Evolutionary conservation across 1,140 invertebrate species (phyloP).

Genomic region (Zaprionus kolodkinae): DNA sequence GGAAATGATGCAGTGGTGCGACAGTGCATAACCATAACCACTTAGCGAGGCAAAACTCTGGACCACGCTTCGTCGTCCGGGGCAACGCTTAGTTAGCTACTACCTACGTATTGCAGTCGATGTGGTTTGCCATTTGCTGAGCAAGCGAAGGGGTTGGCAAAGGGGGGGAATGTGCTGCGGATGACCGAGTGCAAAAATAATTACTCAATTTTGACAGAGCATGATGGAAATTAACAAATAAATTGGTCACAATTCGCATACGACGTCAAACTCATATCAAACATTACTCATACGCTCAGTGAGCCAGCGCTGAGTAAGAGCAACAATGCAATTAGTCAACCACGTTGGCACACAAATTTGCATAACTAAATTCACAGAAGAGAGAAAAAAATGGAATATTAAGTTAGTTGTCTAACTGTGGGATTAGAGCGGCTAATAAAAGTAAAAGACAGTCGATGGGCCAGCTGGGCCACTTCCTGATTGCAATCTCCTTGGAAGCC

Average conservation of each 20-base stretch:
- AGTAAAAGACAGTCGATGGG: too few relatives aligned
- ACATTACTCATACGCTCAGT: constrained; percentile 26
- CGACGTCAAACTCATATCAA: background rate
- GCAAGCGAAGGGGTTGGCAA: background rate
- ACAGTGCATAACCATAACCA: constrained; percentile 36
- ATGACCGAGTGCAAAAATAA: constrained; percentile 63
- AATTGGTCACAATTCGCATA: constrained; percentile 38
- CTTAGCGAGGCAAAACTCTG: constrained; percentile 22
- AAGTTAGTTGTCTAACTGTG: too few relatives aligned
- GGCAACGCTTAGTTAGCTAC: constrained; percentile 44
- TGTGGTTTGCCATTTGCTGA: constrained; percentile 26
- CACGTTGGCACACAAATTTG: constrained; percentile 15
- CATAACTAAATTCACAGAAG: constrained; percentile 6
- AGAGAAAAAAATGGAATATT: too few relatives aligned
- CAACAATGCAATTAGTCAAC: constrained; percentile 30
- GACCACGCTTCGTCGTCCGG: constrained; percentile 18
- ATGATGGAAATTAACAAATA: constrained; percentile 63
- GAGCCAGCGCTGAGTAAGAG: background rate
- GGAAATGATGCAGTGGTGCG: constrained; percentile 5
- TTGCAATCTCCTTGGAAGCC: constrained; percentile 31
- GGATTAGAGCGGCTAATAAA: too few relatives aligned
- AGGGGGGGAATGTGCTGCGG: background rate
- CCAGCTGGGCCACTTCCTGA: background rate
- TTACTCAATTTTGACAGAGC: constrained; percentile 66
- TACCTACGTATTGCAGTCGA: constrained; percentile 21